Evolutionary conservation across 2,888 invertebrate species (phyloP), one percentile per base, ranked within the genome.

Genomic region (Drosophila paramelanica): DNA sequence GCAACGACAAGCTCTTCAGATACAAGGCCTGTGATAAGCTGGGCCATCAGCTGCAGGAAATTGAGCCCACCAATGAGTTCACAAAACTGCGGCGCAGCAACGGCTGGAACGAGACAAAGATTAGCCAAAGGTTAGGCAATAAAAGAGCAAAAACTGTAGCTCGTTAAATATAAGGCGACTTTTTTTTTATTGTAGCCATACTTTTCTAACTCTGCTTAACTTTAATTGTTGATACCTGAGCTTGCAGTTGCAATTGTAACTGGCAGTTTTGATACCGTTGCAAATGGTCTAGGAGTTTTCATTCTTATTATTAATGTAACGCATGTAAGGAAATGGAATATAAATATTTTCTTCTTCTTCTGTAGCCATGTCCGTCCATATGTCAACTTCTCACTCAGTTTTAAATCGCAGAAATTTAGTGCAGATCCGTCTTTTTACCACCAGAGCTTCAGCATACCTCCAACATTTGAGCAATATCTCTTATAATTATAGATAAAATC

Each of bases 101-200:
- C 64, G 68, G 79, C 13, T 91, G 91, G 91, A 81, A 82, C 58
- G 88, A 89, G 60, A 50, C 74, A 0, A 90, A 88, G 77, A 91
- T 91, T n/a, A 13, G 53, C 5, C 46, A 72, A 53, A 67, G 25
- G 57, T 13, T 53, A 31, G 58, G 56, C 23, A 47, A 65, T 8
- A 52, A 53, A 68, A 77, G 8, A 75, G 58, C 62, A 38, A 17
- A 43, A 41, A 52, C 7, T 11, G 14, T 43, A 27, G 36, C 10
- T 11, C 10, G 3, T 41, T 36, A 2, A 36, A 36, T 36, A 39
- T 39, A 41, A 41, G 41, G 41, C 41, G 41, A 17, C 17, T 41
- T 41, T 10, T 41, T 41, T 41, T 17, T 41, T 41, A 41, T 41
- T 41, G 41, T 10, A 17, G 14, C 14, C 8, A 41, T 17, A 10